phyloP scores from a whole-genome alignment of 2,888 invertebrate species.

The Trachelus tabidus region DNA sequence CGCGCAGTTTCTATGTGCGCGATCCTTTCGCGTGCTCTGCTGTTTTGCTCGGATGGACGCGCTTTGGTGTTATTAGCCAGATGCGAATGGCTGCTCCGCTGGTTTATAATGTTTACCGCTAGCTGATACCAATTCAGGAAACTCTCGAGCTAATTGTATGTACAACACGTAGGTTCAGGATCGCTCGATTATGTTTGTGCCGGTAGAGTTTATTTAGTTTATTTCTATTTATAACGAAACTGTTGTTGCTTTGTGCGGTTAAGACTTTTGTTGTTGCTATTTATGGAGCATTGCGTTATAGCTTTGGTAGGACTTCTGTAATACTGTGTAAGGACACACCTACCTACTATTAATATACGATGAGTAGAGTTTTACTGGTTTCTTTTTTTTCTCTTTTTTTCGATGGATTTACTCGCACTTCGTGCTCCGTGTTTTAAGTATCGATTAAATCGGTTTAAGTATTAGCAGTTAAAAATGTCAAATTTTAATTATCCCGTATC shows the following conservation, averaged over 20 bases:
- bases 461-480: neutral
- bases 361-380: neutral
- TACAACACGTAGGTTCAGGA: neutral
- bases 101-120: neutral
- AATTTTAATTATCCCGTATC: neutral
- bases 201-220: too few species aligned
- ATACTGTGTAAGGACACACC: neutral
- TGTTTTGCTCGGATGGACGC: neutral
- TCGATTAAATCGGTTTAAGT: too few species aligned
- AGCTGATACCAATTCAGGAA: neutral
- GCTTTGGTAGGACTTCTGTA: neutral
- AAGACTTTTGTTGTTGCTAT: neutral
- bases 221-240: too few species aligned
- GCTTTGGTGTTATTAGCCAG: neutral
- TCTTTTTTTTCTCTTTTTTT: neutral
- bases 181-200: too few species aligned
- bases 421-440: too few species aligned
- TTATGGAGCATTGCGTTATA: neutral
- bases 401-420: too few species aligned
- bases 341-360: neutral
- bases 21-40: neutral
- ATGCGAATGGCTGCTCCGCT: neutral
- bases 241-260: too few species aligned
- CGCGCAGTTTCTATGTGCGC: neutral
- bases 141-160: neutral